Base-by-base conservation (phyloP, 2,113 vertebrate species). In the Sphyrna mokarran region DNA sequence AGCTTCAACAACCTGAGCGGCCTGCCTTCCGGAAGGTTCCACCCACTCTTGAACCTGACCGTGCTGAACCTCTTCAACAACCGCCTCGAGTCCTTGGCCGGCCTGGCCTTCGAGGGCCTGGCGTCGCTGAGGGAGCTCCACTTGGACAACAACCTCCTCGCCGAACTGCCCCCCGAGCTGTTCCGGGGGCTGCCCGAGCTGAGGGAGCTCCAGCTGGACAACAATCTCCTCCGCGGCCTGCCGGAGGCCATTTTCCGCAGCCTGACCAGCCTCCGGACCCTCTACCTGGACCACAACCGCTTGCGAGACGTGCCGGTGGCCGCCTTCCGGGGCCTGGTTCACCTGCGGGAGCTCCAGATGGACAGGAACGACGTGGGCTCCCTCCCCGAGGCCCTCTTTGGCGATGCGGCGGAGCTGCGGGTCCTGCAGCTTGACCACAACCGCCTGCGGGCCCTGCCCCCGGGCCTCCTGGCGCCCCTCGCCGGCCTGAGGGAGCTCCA, bases 51-150 rank as follows among this genome's bases (percentile, higher is more conserved):
- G 22, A 96, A 83, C 72, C 96, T 98, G 43, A 94, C 18, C 0
- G 96, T 97, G 14, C 91, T 98, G 20, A 96, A 97, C 29, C 95
- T 97, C 58, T 96, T 96, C 1, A 96, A 96, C 96, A 98, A 97
- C 95, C 61, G 5, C 11, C 97, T 98, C 95, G 37, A 0, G 13
- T 37, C 96, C 33, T 96, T 97, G 95, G 95, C 96, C 0, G 95
- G n/a, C 1, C 8, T 40, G 22, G 58, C 96, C 20, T 97, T 97
- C 95, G 86, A 48, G 37, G 78, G 94, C 54, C 96, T 97, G 40
- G 96, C 61, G 91, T 96, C 96, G 0, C 95, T 97, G 2, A 96
- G 96, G 83, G 95, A 83, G 68, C 96, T 98, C 63, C 95, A 97
- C 90, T 33, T 98, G 69, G 96, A 97, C 48, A 54, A 96, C 95